phyloP scores from a whole-genome alignment of 2,888 invertebrate species.

The Vanessa cardui region DNA sequence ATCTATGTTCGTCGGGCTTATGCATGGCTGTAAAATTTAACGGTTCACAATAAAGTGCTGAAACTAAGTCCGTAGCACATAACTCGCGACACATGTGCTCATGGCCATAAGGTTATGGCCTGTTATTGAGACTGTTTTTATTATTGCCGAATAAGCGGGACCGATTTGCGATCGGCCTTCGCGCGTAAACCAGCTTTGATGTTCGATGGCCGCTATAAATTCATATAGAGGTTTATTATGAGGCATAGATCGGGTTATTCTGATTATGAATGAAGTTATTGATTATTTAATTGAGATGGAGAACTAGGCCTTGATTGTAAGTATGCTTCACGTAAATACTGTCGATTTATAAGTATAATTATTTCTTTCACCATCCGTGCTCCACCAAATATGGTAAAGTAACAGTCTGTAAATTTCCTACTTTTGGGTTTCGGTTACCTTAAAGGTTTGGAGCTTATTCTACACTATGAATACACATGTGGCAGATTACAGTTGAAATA shows the following conservation, averaged over 20 bases:
- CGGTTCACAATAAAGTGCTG: constrained; percentile 75
- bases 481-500: too few relatives aligned
- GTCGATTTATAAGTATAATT: too few relatives aligned
- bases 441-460: neutral
- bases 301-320: too few relatives aligned
- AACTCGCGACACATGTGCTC: constrained; percentile 48
- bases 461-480: too few relatives aligned
- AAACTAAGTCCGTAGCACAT: constrained; percentile 62
- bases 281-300: too few relatives aligned
- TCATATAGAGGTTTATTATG: constrained; percentile 13
- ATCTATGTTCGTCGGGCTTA: constrained; percentile 57
- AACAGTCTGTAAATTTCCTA: neutral
- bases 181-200: constrained; percentile 33
- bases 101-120: constrained; percentile 41
- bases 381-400: neutral
- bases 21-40: constrained; percentile 75
- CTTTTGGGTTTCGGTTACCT: neutral
- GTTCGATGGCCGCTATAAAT: constrained; percentile 26
- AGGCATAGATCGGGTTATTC: neutral
- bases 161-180: constrained; percentile 32
- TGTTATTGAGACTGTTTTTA: constrained; percentile 45
- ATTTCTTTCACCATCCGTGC: neutral
- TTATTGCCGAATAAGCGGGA: constrained; percentile 46
- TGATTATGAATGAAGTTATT: constrained; percentile 1
- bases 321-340: too few relatives aligned